These are phyloP conservation scores for Vulpes lagopus DNA, from an alignment of 2,113 vertebrate species.

Conservation along the genomic window DNA sequence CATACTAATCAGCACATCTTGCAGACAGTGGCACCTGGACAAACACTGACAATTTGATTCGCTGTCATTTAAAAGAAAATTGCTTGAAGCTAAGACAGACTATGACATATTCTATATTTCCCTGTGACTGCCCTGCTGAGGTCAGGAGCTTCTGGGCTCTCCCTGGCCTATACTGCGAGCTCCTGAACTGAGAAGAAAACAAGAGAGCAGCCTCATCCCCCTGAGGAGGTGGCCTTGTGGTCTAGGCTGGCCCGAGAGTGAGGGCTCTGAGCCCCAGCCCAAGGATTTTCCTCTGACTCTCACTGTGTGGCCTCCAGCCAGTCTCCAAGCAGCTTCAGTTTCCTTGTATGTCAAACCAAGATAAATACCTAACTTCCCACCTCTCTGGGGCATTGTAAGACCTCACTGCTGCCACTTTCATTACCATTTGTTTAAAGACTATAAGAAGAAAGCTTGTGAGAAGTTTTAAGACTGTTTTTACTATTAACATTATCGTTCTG, in stretches of 20 bases:
- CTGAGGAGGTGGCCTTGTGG: background rate
- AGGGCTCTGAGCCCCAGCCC: background rate
- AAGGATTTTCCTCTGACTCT: constrained; percentile 65
- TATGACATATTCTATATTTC: background rate
- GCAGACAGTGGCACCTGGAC: background rate
- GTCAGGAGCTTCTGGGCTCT: background rate
- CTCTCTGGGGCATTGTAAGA: background rate
- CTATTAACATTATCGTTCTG: background rate
- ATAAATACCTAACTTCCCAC: constrained; percentile 63
- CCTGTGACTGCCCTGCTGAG: background rate
- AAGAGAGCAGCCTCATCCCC: background rate
- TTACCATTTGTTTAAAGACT: background rate
- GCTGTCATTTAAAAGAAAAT: background rate
- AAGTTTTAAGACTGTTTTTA: background rate
- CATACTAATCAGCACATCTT: background rate
- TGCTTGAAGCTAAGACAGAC: background rate
- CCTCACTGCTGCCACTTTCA: background rate
- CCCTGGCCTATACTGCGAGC: background rate
- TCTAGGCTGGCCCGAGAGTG: background rate
- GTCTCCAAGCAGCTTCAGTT: constrained; percentile 56
- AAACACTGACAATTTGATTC: background rate
- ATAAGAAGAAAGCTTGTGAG: background rate
- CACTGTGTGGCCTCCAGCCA: constrained; percentile 56
- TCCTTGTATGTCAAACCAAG: constrained; percentile 73
- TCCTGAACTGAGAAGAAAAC: background rate